These are phyloP conservation scores for Damaliscus lunatus DNA, from an alignment of 2,113 vertebrate genomes.

Conservation along the genomic window DNA sequence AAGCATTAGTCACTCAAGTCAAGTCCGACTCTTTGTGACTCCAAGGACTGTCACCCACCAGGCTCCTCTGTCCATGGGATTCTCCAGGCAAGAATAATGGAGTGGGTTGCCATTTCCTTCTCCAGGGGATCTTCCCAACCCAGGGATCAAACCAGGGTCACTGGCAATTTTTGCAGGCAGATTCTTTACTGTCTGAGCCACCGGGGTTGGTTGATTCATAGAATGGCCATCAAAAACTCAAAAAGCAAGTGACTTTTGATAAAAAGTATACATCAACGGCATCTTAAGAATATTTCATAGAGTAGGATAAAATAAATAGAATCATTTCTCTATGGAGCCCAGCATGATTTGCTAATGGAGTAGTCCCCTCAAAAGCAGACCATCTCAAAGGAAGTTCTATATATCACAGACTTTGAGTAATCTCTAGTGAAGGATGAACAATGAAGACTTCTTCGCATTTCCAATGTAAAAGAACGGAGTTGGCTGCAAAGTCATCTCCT, in stretches of 20 bases:
- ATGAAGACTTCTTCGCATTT: neutral
- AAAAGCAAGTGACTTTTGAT: slow-evolving; percentile 30
- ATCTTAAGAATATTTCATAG: neutral
- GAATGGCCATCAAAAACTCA: neutral
- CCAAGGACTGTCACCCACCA: neutral
- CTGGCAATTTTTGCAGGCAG: neutral
- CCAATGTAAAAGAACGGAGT: neutral
- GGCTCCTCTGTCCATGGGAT: neutral
- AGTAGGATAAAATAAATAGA: neutral
- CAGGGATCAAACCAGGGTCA: neutral
- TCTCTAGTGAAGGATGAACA: neutral
- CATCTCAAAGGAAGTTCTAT: neutral
- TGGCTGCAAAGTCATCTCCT: neutral
- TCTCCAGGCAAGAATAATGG: neutral
- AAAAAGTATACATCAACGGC: neutral
- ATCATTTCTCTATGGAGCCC: neutral
- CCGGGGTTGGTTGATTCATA: neutral
- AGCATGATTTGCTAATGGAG: neutral
- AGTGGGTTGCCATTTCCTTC: neutral
- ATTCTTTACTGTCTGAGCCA: neutral
- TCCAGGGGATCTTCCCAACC: neutral
- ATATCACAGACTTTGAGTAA: neutral
- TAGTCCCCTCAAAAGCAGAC: neutral
- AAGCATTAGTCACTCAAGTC: neutral
- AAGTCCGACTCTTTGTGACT: neutral